phyloP scores from a whole-genome alignment of 2,888 invertebrate genomes.

The Spilosoma lubricipeda region DNA sequence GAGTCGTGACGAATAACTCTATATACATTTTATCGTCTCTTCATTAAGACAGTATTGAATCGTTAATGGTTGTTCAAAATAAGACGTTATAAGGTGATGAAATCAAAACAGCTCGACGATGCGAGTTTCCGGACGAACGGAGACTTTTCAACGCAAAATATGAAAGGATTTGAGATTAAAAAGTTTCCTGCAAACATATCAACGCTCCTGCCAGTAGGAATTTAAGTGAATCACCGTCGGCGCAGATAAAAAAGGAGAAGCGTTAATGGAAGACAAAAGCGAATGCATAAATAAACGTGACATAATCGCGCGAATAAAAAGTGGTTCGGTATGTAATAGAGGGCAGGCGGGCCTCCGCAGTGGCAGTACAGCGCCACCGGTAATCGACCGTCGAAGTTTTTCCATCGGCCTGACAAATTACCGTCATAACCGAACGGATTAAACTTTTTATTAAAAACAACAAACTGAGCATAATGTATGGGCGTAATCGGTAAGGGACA shows the following conservation, averaged over 20 bases:
- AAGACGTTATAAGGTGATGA: conserved; percentile 79
- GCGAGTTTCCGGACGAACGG: conserved; percentile 69
- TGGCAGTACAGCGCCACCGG: conserved; percentile 58
- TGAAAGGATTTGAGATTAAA: conserved; percentile 57
- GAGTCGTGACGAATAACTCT: conserved; percentile 78
- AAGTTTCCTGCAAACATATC: conserved; percentile 63
- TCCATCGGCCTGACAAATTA: conserved; percentile 85
- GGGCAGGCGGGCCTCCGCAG: conserved; percentile 60
- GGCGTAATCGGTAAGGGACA: conserved; percentile 85
- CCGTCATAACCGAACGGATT: conserved; percentile 85
- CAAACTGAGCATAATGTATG: conserved; percentile 86
- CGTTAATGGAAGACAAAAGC: conserved; percentile 83
- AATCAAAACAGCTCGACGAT: conserved; percentile 73
- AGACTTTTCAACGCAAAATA: conserved; percentile 62
- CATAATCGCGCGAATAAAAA: conserved; percentile 78
- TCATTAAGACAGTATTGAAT: conserved; percentile 83
- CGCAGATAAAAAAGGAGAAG: conserved; percentile 70
- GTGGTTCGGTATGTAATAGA: conserved; percentile 65
- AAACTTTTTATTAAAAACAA: conserved; percentile 87
- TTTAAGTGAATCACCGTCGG: conserved; percentile 73
- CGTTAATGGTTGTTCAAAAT: conserved; percentile 78
- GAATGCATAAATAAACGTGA: conserved; percentile 82
- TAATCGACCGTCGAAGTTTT: conserved; percentile 82
- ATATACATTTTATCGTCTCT: conserved; percentile 84
- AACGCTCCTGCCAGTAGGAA: conserved; percentile 59